Conservation (phyloP, 2,888 invertebrate genomes). For the Andrena praecox region DNA sequence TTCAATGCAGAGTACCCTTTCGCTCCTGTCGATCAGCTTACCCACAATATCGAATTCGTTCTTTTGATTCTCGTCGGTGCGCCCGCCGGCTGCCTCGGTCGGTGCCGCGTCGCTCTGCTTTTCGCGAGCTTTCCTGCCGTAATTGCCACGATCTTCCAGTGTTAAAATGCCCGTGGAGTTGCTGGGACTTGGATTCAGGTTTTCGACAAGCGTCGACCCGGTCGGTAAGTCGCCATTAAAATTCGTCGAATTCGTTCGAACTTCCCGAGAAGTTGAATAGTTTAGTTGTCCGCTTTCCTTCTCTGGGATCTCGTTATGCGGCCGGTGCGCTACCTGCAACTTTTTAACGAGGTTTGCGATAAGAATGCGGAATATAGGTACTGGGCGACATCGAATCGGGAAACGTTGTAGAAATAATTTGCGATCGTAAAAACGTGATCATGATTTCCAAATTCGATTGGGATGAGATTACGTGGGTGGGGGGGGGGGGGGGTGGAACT, state of each 20-base stretch:
- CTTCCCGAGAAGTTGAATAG: not conserved
- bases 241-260: not conserved
- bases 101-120: not conserved
- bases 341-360: conserved; percentile 9
- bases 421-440: not conserved
- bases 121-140: not conserved
- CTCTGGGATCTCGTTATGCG: conserved; percentile 6
- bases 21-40: conserved; percentile 3
- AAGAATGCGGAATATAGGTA: not conserved
- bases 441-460: not conserved
- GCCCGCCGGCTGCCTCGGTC: not conserved
- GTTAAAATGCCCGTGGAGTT: not conserved
- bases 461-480: not conserved
- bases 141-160: not conserved
- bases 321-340: conserved; percentile 33
- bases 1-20: conserved; percentile 61
- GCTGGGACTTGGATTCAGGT: not conserved
- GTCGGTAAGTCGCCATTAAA: not conserved
- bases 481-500: no score
- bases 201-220: not conserved
- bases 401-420: not conserved
- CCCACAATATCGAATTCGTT: conserved; percentile 11
- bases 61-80: conserved; percentile 10
- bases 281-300: not conserved
- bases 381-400: not conserved